Conservation (phyloP, 2,888 invertebrate species). For the Euplagia quadripunctaria region DNA sequence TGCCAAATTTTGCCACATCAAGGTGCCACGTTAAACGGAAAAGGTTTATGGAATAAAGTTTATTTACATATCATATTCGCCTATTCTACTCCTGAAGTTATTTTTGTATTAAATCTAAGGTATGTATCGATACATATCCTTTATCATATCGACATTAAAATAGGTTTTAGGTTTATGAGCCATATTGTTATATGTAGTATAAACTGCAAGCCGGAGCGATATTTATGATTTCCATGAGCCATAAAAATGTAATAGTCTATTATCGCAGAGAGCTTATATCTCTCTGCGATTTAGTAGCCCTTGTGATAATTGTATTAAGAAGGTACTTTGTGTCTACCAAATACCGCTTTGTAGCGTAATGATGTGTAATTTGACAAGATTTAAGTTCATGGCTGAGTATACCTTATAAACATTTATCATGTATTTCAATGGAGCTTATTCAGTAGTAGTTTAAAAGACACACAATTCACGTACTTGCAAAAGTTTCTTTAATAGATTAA, state of each 20-base stretch:
- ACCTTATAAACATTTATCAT: background rate
- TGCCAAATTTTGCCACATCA: constrained; percentile 63
- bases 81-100: constrained; percentile 42
- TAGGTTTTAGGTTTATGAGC: constrained; percentile 67
- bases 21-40: constrained; percentile 49
- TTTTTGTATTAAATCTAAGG: constrained; percentile 30
- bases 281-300: constrained; percentile 44
- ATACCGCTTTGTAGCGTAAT: constrained; percentile 22
- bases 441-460: background rate
- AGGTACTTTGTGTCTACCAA: constrained; percentile 20
- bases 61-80: constrained; percentile 63
- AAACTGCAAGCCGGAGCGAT: constrained; percentile 56
- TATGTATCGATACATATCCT: constrained; percentile 66
- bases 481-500: background rate
- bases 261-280: constrained; percentile 46
- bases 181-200: constrained; percentile 54
- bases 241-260: constrained; percentile 59
- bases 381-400: background rate
- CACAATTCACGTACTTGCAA: background rate
- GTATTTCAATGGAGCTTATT: background rate
- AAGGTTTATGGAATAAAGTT: constrained; percentile 49
- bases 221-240: constrained; percentile 59
- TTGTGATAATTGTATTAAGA: constrained; percentile 47
- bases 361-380: background rate
- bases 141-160: constrained; percentile 71